Conservation (phyloP, 1,140 invertebrate genomes). For the Aethina tumida region DNA sequence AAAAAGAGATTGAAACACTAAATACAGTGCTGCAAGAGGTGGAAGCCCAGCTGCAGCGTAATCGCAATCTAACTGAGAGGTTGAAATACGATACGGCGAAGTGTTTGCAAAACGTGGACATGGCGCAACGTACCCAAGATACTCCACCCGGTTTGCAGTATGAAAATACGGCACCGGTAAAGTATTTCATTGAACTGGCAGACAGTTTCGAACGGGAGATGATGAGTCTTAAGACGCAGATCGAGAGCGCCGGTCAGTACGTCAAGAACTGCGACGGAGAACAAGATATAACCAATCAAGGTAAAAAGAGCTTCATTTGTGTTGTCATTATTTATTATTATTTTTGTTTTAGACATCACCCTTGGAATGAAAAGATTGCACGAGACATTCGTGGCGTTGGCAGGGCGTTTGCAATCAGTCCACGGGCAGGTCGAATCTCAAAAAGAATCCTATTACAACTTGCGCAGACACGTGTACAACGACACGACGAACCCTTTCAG, state of each 20-base stretch:
- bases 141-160: conserved; percentile 65
- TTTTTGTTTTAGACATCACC: conserved; percentile 50
- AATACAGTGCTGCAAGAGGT: conserved; percentile 39
- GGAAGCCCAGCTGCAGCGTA: conserved; percentile 47
- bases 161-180: conserved; percentile 63
- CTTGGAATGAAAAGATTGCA: conserved; percentile 68
- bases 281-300: conserved; percentile 54
- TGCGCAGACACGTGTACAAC: conserved; percentile 66
- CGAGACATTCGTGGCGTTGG: conserved; percentile 74
- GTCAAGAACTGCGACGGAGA: conserved; percentile 53
- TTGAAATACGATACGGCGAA: conserved; percentile 64
- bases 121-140: conserved; percentile 69
- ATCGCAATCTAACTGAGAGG: conserved; percentile 56
- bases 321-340: background rate
- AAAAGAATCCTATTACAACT: conserved; percentile 74
- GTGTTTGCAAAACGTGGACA: conserved; percentile 64
- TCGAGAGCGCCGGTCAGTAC: conserved; percentile 63
- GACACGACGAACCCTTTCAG: conserved; percentile 74
- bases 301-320: conserved; percentile 9
- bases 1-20: conserved; percentile 29
- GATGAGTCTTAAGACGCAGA: conserved; percentile 57
- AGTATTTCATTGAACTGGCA: conserved; percentile 63
- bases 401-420: conserved; percentile 69
- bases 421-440: conserved; percentile 60
- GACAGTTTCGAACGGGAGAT: conserved; percentile 63